Percentiles rank a stretch among this genome's conserved stretches.
phyloP scores from a whole-genome alignment of 2,888 invertebrate genomes.

The Ceriagrion tenellum region DNA sequence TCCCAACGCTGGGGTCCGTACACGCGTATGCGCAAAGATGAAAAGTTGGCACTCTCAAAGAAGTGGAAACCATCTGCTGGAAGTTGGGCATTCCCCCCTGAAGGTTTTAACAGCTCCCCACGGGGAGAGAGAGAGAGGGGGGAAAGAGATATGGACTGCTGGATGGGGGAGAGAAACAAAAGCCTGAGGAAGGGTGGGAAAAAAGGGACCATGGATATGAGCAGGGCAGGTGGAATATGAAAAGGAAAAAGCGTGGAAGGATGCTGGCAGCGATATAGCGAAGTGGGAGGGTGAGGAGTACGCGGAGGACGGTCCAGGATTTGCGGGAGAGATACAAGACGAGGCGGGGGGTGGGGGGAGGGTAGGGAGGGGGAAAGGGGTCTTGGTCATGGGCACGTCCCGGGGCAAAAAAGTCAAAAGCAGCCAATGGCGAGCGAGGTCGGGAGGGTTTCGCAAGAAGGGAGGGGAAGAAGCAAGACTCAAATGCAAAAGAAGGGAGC shows the following conservation, averaged over 20 bases:
- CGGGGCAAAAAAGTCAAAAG: not conserved
- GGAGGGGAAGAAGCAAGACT: not conserved
- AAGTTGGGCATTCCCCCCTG: not conserved
- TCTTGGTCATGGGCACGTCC: constrained; percentile 8
- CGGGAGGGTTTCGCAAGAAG: no score
- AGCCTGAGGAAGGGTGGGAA: no score
- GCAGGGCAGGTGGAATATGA: not conserved
- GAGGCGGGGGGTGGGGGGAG: not conserved
- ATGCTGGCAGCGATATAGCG: not conserved
- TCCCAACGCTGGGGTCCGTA: not conserved
- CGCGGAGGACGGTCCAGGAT: not conserved
- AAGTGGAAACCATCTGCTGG: constrained; percentile 31
- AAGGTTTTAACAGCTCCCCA: not conserved
- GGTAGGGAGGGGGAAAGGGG: not conserved
- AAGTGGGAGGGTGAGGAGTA: not conserved
- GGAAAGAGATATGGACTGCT: not conserved
- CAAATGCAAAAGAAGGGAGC: not conserved
- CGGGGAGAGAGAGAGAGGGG: not conserved
- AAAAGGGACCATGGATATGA: not conserved
- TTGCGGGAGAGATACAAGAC: not conserved
- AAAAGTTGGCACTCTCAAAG: not conserved
- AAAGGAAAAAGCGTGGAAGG: not conserved
- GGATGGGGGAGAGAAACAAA: not conserved
- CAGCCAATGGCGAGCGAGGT: not conserved
- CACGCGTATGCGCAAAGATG: not conserved